Conservation (phyloP, 2,888 invertebrate species). For the Cantharis lateralis region DNA sequence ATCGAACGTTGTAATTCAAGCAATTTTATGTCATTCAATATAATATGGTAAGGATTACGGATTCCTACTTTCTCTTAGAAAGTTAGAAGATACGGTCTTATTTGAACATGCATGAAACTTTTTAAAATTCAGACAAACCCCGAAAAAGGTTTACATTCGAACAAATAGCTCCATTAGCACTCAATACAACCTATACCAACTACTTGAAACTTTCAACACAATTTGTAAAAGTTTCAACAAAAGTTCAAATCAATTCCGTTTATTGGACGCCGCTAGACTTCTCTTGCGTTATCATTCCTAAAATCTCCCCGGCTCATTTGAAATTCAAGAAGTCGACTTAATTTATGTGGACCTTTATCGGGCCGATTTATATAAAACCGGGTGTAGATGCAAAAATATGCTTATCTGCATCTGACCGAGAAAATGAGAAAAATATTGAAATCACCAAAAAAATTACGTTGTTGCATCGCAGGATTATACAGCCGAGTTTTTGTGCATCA, state of each 20-base stretch:
- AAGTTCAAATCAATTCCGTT: slow-evolving; percentile 45
- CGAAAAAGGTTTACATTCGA: slow-evolving; percentile 26
- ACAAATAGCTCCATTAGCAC: slow-evolving; percentile 46
- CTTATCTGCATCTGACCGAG: slow-evolving; percentile 28
- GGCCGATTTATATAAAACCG: slow-evolving; percentile 27
- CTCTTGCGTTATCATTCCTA: slow-evolving; percentile 36
- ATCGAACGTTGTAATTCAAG: background rate
- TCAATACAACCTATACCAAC: slow-evolving; percentile 40
- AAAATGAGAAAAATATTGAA: slow-evolving; percentile 22
- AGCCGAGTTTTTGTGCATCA: background rate
- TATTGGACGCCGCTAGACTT: slow-evolving; percentile 41
- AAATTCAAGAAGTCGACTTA: slow-evolving; percentile 43
- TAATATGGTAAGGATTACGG: background rate
- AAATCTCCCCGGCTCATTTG: slow-evolving; percentile 42
- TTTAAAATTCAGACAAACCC: slow-evolving; percentile 20
- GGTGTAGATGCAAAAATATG: slow-evolving; percentile 28
- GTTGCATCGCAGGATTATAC: background rate
- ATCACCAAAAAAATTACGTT: background rate
- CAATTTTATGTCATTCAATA: background rate
- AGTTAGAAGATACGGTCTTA: background rate
- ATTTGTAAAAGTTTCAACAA: slow-evolving; percentile 43
- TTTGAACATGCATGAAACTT: slow-evolving; percentile 6
- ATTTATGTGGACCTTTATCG: slow-evolving; percentile 40
- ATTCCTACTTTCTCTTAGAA: background rate
- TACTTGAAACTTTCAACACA: slow-evolving; percentile 43